Percentiles rank a stretch among this genome's conserved stretches.
Conservation (phyloP, 2,113 vertebrate genomes). For the Gobio gobio region DNA sequence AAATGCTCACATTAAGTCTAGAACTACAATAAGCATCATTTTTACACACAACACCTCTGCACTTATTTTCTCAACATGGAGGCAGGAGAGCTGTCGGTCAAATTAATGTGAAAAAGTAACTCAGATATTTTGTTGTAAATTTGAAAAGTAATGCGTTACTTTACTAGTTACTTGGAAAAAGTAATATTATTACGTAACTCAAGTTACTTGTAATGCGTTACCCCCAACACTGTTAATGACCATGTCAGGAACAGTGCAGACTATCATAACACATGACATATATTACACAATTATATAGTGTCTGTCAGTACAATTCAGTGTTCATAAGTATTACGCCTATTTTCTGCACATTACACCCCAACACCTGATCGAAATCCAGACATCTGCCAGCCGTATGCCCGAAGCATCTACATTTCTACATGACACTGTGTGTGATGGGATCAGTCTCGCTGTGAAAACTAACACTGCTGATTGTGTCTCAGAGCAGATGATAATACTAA, state of each 20-base stretch:
- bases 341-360: slow-evolving; percentile 43
- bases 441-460: slow-evolving; percentile 17
- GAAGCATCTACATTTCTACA: not conserved
- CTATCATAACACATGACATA: not conserved
- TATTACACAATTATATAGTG: slow-evolving; percentile 23
- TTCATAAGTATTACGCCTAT: slow-evolving; percentile 40
- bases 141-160: too few species aligned
- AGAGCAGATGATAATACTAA: slow-evolving; percentile 26
- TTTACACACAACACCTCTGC: too few species aligned
- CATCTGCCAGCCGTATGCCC: not conserved
- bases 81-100: too few species aligned
- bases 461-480: slow-evolving; percentile 29
- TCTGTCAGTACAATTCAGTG: slow-evolving; percentile 42
- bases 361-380: slow-evolving; percentile 48
- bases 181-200: too few species aligned
- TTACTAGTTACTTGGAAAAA: too few species aligned
- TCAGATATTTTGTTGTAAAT: too few species aligned
- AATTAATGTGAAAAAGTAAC: too few species aligned
- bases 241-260: not conserved
- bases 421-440: not conserved
- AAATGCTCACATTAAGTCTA: too few species aligned
- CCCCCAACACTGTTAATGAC: too few species aligned
- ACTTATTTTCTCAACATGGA: too few species aligned
- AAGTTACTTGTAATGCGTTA: too few species aligned
- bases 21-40: too few species aligned